Percentiles rank a stretch among this genome's conserved stretches.
Conservation (phyloP, 2,797 vertebrate genomes). For the Smutsia temminckii region DNA sequence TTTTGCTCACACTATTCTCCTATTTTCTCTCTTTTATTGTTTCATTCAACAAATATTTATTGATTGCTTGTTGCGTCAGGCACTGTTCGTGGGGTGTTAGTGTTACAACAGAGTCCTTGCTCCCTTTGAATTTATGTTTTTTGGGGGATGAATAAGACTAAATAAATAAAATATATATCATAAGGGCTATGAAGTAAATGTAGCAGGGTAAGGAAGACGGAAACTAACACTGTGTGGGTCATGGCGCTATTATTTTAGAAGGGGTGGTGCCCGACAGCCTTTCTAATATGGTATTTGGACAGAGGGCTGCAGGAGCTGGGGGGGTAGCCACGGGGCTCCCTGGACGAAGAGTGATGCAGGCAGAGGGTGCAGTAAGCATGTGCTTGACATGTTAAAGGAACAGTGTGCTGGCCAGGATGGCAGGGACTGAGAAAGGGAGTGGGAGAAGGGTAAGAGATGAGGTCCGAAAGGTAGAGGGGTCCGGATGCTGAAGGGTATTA, state of each 20-base stretch:
- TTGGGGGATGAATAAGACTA: neutral
- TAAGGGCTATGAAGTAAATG: neutral
- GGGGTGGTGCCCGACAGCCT: neutral
- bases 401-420: neutral
- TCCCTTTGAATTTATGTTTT: slow-evolving; percentile 35
- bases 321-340: neutral
- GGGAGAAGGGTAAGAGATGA: neutral
- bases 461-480: neutral
- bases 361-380: neutral
- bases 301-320: neutral
- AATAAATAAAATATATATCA: neutral
- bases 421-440: neutral
- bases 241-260: neutral
- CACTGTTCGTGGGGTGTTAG: neutral
- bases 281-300: neutral
- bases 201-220: neutral
- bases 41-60: slow-evolving; percentile 37
- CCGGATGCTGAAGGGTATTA: neutral
- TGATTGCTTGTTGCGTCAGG: neutral
- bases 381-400: neutral
- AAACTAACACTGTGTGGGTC: neutral
- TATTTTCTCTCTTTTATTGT: neutral
- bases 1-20: neutral
- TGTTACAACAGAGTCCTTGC: neutral
- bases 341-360: neutral